Evolutionary conservation across 1,140 invertebrate genomes (phyloP).

Genomic region (Penaeus indicus): DNA sequence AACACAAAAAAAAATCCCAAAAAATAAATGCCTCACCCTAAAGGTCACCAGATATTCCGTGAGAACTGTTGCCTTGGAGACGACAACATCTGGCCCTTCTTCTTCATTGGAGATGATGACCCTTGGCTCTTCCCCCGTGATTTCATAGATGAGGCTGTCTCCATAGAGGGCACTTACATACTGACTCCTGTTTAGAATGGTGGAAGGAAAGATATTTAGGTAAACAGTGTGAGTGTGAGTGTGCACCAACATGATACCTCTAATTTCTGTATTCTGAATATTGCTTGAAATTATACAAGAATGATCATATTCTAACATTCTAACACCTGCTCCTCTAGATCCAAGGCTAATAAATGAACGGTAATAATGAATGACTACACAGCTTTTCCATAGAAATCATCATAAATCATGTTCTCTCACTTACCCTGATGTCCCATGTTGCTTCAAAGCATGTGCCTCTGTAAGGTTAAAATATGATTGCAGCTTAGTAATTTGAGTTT

Average conservation of each 20-base stretch:
- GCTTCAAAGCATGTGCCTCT: conserved; percentile 57
- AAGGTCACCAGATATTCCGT: conserved; percentile 75
- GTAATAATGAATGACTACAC: neutral
- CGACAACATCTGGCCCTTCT: conserved; percentile 37
- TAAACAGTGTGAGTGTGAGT: too few species aligned
- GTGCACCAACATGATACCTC: too few species aligned
- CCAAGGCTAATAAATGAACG: neutral
- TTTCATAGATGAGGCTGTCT: conserved; percentile 50
- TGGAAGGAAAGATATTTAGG: neutral
- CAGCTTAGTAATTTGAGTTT: neutral
- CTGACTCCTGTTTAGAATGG: conserved; percentile 7
- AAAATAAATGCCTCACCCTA: conserved; percentile 72
- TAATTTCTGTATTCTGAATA: too few species aligned
- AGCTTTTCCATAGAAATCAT: neutral
- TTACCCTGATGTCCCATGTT: conserved; percentile 42
- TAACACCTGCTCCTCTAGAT: too few species aligned
- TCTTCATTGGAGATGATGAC: conserved; percentile 54
- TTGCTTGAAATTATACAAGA: too few species aligned
- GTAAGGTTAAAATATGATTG: neutral
- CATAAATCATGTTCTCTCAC: neutral
- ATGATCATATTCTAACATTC: too few species aligned
- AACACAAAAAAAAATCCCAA: too few species aligned
- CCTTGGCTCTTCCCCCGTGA: conserved; percentile 53
- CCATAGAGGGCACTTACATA: conserved; percentile 54
- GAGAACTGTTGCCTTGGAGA: conserved; percentile 53